Conservation (phyloP, 2,888 invertebrate species). For the Gonocerus acuteangulatus region DNA sequence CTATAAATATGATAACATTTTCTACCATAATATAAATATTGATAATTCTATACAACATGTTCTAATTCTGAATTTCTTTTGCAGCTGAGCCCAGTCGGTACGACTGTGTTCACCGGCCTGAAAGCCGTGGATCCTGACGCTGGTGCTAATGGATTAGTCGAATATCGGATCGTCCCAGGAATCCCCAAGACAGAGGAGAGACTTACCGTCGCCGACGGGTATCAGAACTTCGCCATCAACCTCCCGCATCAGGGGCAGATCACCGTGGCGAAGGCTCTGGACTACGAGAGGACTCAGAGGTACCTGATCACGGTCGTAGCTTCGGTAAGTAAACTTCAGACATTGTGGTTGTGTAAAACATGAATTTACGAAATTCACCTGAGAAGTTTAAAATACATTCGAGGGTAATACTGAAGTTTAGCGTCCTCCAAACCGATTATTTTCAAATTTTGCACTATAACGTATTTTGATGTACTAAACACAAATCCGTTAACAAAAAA, state of each 20-base stretch:
- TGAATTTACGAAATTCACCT: no score
- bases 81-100: slow-evolving; percentile 78
- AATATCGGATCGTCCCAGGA: slow-evolving; percentile 71
- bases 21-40: no score
- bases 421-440: no score
- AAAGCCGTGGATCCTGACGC: slow-evolving; percentile 75
- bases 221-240: slow-evolving; percentile 74
- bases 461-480: no score
- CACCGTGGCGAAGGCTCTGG: slow-evolving; percentile 74
- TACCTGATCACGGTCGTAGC: slow-evolving; percentile 83
- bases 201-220: slow-evolving; percentile 66
- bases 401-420: no score
- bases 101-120: slow-evolving; percentile 74
- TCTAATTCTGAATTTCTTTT: slow-evolving; percentile 38
- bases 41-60: no score
- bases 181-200: slow-evolving; percentile 53
- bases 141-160: slow-evolving; percentile 79
- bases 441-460: no score
- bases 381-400: no score
- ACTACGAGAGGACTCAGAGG: slow-evolving; percentile 79
- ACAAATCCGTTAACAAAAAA: no score
- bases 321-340: slow-evolving; percentile 69
- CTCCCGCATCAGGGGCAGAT: slow-evolving; percentile 83
- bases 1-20: no score
- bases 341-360: no score